Evolutionary conservation across 1,140 invertebrate genomes (phyloP).

Genomic region (Polyergus mexicanus): DNA sequence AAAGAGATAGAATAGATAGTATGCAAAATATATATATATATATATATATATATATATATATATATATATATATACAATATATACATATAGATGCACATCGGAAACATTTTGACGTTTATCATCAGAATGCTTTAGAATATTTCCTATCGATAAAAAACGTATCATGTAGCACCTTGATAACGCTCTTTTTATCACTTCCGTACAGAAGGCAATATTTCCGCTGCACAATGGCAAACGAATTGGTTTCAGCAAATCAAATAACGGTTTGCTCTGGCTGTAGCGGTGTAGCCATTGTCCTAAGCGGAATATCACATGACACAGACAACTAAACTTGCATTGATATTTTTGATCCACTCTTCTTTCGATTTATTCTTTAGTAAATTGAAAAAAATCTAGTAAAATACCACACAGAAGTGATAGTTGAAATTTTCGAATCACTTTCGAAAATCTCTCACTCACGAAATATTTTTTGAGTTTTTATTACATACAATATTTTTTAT

Average conservation of each 20-base stretch:
- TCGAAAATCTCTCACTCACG: too few relatives aligned
- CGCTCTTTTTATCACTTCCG: conserved; percentile 32
- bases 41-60: background rate
- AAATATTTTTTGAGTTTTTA: conserved; percentile 2
- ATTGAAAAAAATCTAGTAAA: background rate
- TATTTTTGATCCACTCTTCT: conserved; percentile 19
- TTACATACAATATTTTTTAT: background rate
- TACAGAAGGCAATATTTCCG: conserved; percentile 7
- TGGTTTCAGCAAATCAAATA: conserved; percentile 50
- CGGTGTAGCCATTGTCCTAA: conserved; percentile 25
- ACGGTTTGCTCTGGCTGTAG: background rate
- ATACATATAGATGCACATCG: background rate
- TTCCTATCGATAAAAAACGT: conserved; percentile 1
- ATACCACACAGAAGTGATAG: background rate
- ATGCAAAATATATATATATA: background rate
- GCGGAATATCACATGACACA: conserved; percentile 22
- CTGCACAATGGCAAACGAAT: conserved; percentile 34
- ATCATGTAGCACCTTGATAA: conserved; percentile 1
- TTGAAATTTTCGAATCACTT: background rate
- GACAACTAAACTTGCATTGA: conserved; percentile 11
- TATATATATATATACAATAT: background rate
- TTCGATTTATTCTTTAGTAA: background rate
- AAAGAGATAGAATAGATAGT: background rate
- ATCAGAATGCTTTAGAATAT: conserved; percentile 7
- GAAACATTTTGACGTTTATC: background rate